Base-by-base conservation (phyloP, 1,140 invertebrate species). In the Atta colombica region DNA sequence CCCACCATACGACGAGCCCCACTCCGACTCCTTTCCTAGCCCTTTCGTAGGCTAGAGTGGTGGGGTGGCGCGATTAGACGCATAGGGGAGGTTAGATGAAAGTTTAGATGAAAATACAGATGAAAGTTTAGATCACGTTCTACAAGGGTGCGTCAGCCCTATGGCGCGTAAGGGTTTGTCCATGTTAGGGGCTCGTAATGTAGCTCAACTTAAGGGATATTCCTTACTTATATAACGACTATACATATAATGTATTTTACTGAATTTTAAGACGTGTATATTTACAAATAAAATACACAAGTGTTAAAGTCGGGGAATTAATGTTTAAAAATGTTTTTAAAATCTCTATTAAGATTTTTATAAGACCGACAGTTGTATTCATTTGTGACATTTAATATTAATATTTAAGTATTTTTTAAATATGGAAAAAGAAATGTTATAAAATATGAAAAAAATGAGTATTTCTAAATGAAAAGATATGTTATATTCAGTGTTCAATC, bases 91-190 rank as follows among this genome's bases (percentile, higher is more conserved):
- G 91, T 94, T 93, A 94, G 94, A 94, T 94, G 93, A 94, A 93
- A 92, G 91, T 94, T 94, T 93, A 94, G 94, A 94, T 94, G 91
- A 94, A 92, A 91, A 90, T 94, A 92, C 93, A 94, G 94, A 94
- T 94, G 91, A 94, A 91, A 91, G 91, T 94, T 94, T 93, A 94
- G 94, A 94, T 94, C 55, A 31, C 68, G 53, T 39, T 75, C 68
- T 80, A 28, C 80, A 91, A 69, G 89, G 91, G 91, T 92, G 91
- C 92, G 86, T 92, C 92, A 92, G 45, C 87, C 78, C 53, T 74
- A 45, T 28, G 25, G 68, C 68, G 55, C 39, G 25, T 35, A 61
- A 18, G 25, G 25, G n/a, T 51, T 18, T 61, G 39, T 31, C 25
- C 80, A n/a, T 21, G 39, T 31, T 21, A n/a, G 45, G 58, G 35